These are phyloP conservation scores for Ryuthela nishihirai DNA, from an alignment of 2,888 invertebrate species.

Conservation along the genomic window DNA sequence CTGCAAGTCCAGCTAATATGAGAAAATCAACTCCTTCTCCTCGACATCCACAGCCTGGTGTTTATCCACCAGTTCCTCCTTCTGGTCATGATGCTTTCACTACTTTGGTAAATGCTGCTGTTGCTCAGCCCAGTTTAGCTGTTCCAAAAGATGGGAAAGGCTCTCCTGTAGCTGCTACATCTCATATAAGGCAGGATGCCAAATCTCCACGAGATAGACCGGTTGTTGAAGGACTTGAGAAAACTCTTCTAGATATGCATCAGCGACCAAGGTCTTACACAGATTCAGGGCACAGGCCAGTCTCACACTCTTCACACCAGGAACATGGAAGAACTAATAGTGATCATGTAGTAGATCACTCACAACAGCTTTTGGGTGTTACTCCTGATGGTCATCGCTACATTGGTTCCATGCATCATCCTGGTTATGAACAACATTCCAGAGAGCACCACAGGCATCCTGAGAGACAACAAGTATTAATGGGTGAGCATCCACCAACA, in stretches of 20 bases:
- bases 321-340: conserved; percentile 21
- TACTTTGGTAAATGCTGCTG: conserved; percentile 85
- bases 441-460: conserved; percentile 14
- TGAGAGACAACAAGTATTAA: conserved; percentile 24
- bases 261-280: conserved; percentile 32
- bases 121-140: conserved; percentile 69
- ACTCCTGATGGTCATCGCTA: conserved; percentile 14
- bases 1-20: conserved; percentile 28
- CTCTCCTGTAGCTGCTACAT: conserved; percentile 4
- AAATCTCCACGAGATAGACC: conserved; percentile 32
- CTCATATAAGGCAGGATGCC: conserved; percentile 16
- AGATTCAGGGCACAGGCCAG: conserved; percentile 16
- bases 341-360: conserved; percentile 14
- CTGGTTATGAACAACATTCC: conserved; percentile 17
- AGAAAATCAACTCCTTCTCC: conserved; percentile 39
- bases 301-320: background rate
- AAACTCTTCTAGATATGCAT: conserved; percentile 41
- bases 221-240: conserved; percentile 42
- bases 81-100: conserved; percentile 75
- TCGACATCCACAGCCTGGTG: conserved; percentile 39
- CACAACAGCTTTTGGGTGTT: background rate
- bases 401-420: background rate
- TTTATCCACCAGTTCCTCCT: conserved; percentile 30
- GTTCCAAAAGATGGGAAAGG: conserved; percentile 37
- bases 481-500: conserved; percentile 18